Conservation (phyloP, 2,797 vertebrate species). For the Sitta carolinensis region DNA sequence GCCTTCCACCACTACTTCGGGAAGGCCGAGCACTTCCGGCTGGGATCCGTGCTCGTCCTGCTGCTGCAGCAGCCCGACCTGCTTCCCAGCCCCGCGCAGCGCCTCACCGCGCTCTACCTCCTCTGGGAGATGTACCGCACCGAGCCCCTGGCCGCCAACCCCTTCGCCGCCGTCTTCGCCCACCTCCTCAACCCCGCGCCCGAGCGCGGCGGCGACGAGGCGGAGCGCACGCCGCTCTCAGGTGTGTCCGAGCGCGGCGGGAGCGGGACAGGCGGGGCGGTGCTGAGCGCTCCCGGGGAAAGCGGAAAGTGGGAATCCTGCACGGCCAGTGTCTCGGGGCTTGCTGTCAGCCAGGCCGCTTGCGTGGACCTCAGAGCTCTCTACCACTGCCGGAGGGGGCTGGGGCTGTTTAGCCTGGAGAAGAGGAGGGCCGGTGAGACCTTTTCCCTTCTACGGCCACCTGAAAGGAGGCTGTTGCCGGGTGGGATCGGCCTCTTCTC, state of each 20-base stretch:
- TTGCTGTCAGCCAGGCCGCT: accelerated
- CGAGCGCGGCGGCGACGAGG: constrained; percentile 85
- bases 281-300: accelerated
- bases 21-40: constrained; percentile 93
- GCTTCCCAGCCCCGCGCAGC: constrained; percentile 91
- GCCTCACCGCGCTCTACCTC: constrained; percentile 95
- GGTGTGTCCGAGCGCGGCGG: constrained; percentile 69
- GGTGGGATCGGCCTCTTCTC: neutral
- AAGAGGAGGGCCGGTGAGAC: neutral
- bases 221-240: constrained; percentile 86
- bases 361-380: accelerated
- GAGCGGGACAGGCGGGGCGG: neutral
- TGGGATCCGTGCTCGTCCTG: constrained; percentile 93
- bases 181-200: constrained; percentile 92
- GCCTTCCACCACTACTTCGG: constrained; percentile 97
- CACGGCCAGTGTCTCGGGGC: accelerated
- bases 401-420: neutral
- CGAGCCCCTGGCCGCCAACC: constrained; percentile 95
- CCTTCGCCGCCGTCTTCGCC: constrained; percentile 95
- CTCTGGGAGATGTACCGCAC: constrained; percentile 99
- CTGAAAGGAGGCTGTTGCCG: too few species aligned
- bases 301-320: neutral
- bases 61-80: constrained; percentile 96
- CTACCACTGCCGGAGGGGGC: neutral
- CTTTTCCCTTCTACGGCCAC: neutral